Base-by-base conservation (phyloP, 2,797 vertebrate species). In the Anniella stebbinsi region DNA sequence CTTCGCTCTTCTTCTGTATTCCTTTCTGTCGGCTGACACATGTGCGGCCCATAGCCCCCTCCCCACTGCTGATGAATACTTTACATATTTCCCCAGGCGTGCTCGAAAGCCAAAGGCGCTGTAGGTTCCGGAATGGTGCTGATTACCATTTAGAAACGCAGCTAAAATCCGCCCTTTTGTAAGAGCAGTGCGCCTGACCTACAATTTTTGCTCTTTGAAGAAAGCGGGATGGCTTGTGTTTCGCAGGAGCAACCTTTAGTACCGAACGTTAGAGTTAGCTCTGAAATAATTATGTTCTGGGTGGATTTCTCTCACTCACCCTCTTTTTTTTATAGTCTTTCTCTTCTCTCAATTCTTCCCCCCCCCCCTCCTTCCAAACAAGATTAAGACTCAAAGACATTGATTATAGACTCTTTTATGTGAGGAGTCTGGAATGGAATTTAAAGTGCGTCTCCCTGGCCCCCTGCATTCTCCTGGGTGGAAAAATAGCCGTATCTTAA, bases 1-100 rank as follows among this genome's bases (percentile, higher is more conserved):
- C 15, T 57, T 36, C 60, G 90, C 92, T 80, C 25, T 28, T 94
- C 0, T 8, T 90, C 45, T 86, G 28, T 93, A 48, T 90, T 57
- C 90, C 69, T 36, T 88, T 92, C 81, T 92, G 38, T 95, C 90
- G 84, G 30, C 89, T 91, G 88, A 82, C 89, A 80, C 76, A 10
- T 76, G 78, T 38, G 33, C 54, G 77, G 67, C n/a, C 85, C 80
- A 93, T 89, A 48, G 48, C 63, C 45, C 33, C 45, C n/a, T 6
- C 2, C 76, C 86, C 33, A 88, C 41, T 72, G 51, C 75, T 90
- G 88, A 94, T 95, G 95, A 95, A 93, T 95, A 90, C 88, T 94
- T 95, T 93, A 95, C 90, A 91, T 94, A 78, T 94, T 91, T 94
- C 78, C 87, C 51, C 80, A 92, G 82, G 82, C 93, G 89, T 77